phyloP scores from a whole-genome alignment of 2,888 invertebrate genomes.

The Galerucella calmariensis region DNA sequence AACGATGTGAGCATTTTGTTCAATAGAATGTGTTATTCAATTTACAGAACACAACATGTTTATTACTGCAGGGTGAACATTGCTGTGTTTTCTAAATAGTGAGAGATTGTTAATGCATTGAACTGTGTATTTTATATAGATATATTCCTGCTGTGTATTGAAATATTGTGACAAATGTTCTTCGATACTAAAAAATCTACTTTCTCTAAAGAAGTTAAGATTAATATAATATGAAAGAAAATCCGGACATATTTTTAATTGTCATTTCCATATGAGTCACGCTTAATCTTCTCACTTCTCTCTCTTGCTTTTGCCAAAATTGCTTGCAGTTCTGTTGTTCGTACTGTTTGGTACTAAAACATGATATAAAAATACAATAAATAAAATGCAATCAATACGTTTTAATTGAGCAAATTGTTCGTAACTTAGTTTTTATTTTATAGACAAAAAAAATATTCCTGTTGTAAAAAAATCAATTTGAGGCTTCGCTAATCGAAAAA shows the following conservation, averaged over 20 bases:
- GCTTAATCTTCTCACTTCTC: slow-evolving; percentile 70
- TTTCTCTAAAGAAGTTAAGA: background rate
- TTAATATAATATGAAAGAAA: background rate
- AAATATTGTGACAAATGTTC: background rate
- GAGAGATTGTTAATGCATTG: background rate
- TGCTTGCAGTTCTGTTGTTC: slow-evolving; percentile 79
- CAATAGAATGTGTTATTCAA: no score
- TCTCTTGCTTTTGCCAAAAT: slow-evolving; percentile 79
- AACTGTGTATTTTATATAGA: background rate
- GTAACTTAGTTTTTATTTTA: no score
- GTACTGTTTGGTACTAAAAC: slow-evolving; percentile 81
- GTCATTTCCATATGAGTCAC: background rate
- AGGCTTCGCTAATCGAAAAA: no score
- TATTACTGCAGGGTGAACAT: background rate
- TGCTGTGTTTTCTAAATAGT: background rate
- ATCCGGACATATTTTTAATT: background rate
- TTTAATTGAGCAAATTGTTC: background rate
- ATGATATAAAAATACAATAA: slow-evolving; percentile 21
- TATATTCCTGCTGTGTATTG: background rate
- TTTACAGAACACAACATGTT: background rate
- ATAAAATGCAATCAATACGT: background rate
- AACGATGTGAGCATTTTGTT: no score
- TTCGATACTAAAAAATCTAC: background rate
- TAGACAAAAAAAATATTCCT: no score
- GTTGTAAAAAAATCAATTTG: no score